phyloP scores from a whole-genome alignment of 2,113 vertebrate species.

The Notiomystis cincta region DNA sequence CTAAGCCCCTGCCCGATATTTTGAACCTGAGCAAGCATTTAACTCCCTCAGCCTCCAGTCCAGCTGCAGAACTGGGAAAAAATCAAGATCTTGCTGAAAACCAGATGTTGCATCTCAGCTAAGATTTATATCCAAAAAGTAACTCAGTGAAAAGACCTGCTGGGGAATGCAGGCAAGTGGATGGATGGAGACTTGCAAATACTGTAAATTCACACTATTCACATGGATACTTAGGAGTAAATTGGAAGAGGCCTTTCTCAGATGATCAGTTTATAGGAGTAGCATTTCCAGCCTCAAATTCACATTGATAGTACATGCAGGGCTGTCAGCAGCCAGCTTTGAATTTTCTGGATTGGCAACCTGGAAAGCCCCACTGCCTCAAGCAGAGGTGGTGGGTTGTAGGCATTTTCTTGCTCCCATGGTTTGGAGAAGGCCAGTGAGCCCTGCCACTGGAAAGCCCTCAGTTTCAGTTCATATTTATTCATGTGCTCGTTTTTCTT shows the following conservation, averaged over 20 bases:
- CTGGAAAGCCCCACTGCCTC: background rate
- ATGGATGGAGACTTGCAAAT: background rate
- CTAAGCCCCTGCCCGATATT: conserved; percentile 29
- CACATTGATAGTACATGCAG: background rate
- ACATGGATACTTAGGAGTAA: background rate
- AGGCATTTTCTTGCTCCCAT: background rate
- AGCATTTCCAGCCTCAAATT: background rate
- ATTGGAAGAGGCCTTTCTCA: background rate
- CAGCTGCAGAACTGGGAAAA: conserved; percentile 18
- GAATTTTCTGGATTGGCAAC: background rate
- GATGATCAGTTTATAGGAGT: background rate
- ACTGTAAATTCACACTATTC: background rate
- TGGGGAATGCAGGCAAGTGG: background rate
- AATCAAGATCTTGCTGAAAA: background rate
- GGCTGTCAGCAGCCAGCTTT: background rate
- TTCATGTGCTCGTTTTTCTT: conserved; percentile 25
- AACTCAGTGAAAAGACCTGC: conserved; percentile 1
- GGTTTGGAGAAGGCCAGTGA: background rate
- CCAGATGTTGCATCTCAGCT: conserved; percentile 1
- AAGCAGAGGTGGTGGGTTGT: background rate
- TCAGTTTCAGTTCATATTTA: background rate
- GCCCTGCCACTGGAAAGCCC: background rate
- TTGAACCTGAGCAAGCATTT: conserved; percentile 32
- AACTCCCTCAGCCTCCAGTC: conserved; percentile 7
- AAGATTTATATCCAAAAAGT: background rate